phyloP scores from a whole-genome alignment of 2,113 vertebrate genomes.

The Marcusenius ussheri region DNA sequence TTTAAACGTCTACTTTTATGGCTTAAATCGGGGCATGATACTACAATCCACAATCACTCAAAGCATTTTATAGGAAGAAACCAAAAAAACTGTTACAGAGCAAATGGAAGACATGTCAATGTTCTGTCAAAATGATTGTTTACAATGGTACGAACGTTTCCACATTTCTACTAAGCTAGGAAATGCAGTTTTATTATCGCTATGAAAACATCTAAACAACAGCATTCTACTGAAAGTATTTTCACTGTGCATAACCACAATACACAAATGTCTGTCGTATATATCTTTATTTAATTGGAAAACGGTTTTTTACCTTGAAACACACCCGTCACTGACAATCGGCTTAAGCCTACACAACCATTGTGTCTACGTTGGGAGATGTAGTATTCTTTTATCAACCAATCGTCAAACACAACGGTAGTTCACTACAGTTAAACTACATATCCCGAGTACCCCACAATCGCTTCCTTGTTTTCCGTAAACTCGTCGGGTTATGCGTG shows the following conservation, averaged over 20 bases:
- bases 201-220: background rate
- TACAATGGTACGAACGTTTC: background rate
- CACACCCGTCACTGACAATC: background rate
- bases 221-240: background rate
- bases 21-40: background rate
- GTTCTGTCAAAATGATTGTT: constrained; percentile 7
- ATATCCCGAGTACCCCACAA: background rate
- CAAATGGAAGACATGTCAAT: background rate
- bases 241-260: background rate
- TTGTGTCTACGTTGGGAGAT: constrained; percentile 2
- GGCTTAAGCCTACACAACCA: background rate
- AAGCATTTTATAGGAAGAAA: background rate
- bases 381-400: constrained; percentile 12
- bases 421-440: background rate
- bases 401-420: background rate
- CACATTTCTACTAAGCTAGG: background rate
- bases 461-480: background rate
- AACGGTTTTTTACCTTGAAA: constrained; percentile 14
- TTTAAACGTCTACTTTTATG: background rate
- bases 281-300: background rate
- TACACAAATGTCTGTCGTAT: background rate
- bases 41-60: background rate
- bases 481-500: background rate
- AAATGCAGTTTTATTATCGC: background rate
- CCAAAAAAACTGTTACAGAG: background rate